phyloP scores from a whole-genome alignment of 2,113 vertebrate genomes.

The Coregonus clupeaformis region DNA sequence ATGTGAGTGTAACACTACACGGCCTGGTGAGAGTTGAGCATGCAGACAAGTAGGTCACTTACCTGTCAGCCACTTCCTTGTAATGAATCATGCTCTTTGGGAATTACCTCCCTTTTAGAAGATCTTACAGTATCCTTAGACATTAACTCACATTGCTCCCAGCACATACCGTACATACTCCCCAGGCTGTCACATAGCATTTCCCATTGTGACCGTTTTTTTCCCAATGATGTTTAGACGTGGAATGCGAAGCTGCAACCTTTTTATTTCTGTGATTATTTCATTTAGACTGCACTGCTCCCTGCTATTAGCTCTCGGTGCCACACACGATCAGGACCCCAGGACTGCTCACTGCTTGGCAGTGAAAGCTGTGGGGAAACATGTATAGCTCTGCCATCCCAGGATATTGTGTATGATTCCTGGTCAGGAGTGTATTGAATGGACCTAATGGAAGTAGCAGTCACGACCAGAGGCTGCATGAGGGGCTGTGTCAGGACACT shows the following conservation, averaged over 20 bases:
- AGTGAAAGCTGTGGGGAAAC: not conserved
- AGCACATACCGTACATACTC: not conserved
- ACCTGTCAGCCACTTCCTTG: conserved; percentile 38
- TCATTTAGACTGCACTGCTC: conserved; percentile 37
- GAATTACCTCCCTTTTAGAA: conserved; percentile 42
- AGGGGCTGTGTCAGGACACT: conserved; percentile 24
- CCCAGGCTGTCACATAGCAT: conserved; percentile 25
- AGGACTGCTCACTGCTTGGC: conserved; percentile 14
- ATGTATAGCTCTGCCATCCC: not conserved
- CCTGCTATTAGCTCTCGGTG: conserved; percentile 10
- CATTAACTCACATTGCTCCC: not conserved
- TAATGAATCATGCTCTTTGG: conserved; percentile 52
- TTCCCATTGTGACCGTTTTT: conserved; percentile 13
- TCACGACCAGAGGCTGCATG: not conserved
- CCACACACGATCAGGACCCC: conserved; percentile 10
- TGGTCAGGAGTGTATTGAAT: conserved; percentile 17
- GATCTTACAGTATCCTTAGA: conserved; percentile 30
- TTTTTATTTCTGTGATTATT: conserved; percentile 44
- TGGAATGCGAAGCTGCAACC: conserved; percentile 21
- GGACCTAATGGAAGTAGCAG: conserved; percentile 39
- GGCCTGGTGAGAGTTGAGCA: conserved; percentile 50
- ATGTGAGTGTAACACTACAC: conserved; percentile 37
- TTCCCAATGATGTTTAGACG: conserved; percentile 38
- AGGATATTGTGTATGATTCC: conserved; percentile 26
- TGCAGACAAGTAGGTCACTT: conserved; percentile 4